Percentiles rank a stretch among this genome's conserved stretches.
phyloP scores from a whole-genome alignment of 2,888 invertebrate genomes.

The Phymatocera aterrima region DNA sequence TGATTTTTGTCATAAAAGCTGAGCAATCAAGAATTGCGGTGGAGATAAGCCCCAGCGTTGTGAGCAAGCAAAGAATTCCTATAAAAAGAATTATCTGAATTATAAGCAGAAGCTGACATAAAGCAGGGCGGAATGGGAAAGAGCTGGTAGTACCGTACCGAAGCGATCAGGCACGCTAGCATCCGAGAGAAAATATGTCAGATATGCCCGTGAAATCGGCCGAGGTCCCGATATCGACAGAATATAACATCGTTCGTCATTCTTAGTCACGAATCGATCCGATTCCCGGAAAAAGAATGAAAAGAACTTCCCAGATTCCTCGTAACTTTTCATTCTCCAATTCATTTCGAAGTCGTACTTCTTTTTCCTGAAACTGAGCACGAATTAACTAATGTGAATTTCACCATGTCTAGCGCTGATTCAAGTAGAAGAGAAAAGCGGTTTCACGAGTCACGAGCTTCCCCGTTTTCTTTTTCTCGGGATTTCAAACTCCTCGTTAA shows the following conservation, averaged over 20 bases:
- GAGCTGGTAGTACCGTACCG: slow-evolving; percentile 38
- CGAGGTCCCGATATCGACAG: slow-evolving; percentile 27
- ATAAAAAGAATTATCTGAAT: slow-evolving; percentile 43
- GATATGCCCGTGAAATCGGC: slow-evolving; percentile 44
- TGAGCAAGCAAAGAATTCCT: slow-evolving; percentile 43
- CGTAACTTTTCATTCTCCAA: background rate
- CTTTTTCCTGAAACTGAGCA: background rate
- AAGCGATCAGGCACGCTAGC: slow-evolving; percentile 35
- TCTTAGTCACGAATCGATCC: slow-evolving; percentile 9
- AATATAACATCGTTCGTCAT: slow-evolving; percentile 32
- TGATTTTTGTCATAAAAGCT: slow-evolving; percentile 40
- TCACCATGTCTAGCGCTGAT: background rate
- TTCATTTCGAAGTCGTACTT: background rate
- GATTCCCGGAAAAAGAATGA: background rate
- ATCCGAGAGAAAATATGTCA: slow-evolving; percentile 44
- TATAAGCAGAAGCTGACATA: slow-evolving; percentile 39
- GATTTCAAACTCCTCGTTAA: slow-evolving; percentile 27
- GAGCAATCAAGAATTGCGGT: slow-evolving; percentile 25
- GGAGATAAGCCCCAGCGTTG: slow-evolving; percentile 36
- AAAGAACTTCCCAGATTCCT: background rate
- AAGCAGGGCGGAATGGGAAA: slow-evolving; percentile 34
- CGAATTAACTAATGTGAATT: background rate
- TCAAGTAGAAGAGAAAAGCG: background rate
- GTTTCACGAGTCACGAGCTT: background rate
- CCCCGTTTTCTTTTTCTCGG: background rate